Base-by-base conservation (phyloP, 2,888 invertebrate species). In the Drosophila anceps region DNA sequence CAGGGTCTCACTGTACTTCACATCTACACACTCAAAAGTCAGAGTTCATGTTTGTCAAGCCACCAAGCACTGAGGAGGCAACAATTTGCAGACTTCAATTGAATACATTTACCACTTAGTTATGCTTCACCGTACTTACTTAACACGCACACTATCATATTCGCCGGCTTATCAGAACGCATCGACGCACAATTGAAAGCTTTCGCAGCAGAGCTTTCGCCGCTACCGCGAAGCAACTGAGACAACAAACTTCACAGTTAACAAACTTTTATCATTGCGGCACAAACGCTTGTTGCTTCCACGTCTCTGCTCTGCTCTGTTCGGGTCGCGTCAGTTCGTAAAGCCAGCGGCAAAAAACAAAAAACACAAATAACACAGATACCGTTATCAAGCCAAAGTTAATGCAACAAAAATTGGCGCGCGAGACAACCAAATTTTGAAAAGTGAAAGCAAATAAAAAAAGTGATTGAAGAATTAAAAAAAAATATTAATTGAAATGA, bases 261-360 rank as follows among this genome's bases (percentile, higher is more conserved):
- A 73, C 72, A 79, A 73, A 50, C 54, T 71, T 73, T 84, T 89
- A 89, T 89, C 89, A 84, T 89, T 84, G 48, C 57, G 72, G 65
- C 63, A 53, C 35, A 59, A 76, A 72, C 79, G 89, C 87, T 84
- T 89, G 89, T 84, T 84, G 84, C 87, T 81, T 87, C 74, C 64
- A 79, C 77, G 66, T 75, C 58, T 37, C 43, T 43, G 20, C 6
- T 10, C 41, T 27, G 46, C 5, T 48, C 27, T 0, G 27, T 1
- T 48, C 46, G 27, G 29, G n/a, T 10, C 48, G 48, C 24, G 20
- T 51, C 31, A 20, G 48, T 10, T 59, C 20, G 10, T 8, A 35
- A 27, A 27, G 53, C 2, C 41, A 55, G 55, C 58, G 60, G 31
- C 39, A 9, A 10, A 18, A 33, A 20, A n/a, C 9, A n/a, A 8